Evolutionary conservation across 2,113 vertebrate species (phyloP), one percentile per base, ranked within the genome.

Genomic region (Leiothrix lutea): DNA sequence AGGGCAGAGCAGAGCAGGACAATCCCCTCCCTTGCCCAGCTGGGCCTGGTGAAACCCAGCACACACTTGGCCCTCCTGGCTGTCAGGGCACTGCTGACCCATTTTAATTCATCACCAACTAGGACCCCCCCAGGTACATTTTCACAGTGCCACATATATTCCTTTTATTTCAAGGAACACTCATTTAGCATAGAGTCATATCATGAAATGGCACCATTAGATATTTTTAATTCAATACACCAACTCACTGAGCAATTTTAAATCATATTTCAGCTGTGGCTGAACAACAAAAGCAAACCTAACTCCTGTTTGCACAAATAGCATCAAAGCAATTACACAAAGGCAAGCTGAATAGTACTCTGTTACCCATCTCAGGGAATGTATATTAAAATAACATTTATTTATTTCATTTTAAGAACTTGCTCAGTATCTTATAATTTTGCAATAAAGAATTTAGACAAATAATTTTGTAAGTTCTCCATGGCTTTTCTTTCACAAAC

Each of bases 31-130:
- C 36, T 28, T 22, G 8, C 2, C 51, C 0, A 0, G 35, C 25
- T 51, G 35, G 23, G 14, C 42, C 58, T 16, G 9, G 31, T 50
- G 33, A 4, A 2, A 58, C 57, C 22, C 58, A 50, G 31, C 12
- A 50, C 50, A 65, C 0, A 0, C 0, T 0, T 44, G 36, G 31
- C 26, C 10, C 44, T 51, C 60, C 67, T 44, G 44, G 26, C 51
- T 80, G 67, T 44, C 44, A 65, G 44, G 67, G 44, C 44, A 57
- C 75, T 50, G 42, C 58, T 57, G 44, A 5, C 12, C 36, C 36
- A 28, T 5, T 58, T 51, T 29, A 19, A 44, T 25, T 73, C 44
- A 9, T 5, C 51, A 80, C 6, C 4, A 4, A n/a, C 22, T 24
- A 80, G 50, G 31, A 28, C 14, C 4, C 11, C 3, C 3, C 12